Evolutionary conservation across 2,888 invertebrate species (phyloP), one percentile per base, ranked within the genome.

Genomic region (Eupeodes luniger): DNA sequence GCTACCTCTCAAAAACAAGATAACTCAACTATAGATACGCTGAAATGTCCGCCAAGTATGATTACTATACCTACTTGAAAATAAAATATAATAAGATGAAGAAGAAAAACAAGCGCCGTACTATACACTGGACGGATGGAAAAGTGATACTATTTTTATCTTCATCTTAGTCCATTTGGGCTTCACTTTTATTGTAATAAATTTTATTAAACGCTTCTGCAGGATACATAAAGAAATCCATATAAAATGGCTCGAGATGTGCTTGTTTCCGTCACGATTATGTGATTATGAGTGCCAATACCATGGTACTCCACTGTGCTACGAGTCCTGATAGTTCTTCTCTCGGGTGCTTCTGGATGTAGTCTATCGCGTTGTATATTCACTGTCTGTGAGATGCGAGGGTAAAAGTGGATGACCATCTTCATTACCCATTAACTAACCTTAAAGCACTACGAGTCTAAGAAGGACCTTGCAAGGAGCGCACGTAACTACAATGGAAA

Each of bases 191-290:
- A 81, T 85, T 81, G 77, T 85, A 78, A 88, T 88, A 85, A 88
- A 88, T 88, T 88, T 88, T 88, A 88, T 88, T 85, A 85, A 88
- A 88, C 85, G 88, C 88, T 85, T 88, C 85, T 85, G 85, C 85
- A 88, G 85, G 85, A 88, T 77, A 88, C 85, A 81, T 88, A 85
- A 88, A 81, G 74, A 66, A 78, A 85, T 81, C 74, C 85, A 88
- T 81, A 85, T 81, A 81, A 85, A 81, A 85, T 85, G 76, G 80
- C 80, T 83, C 59, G 80, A 81, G 87, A 74, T 83, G 81, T 62
- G 74, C 67, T 78, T 70, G 78, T 75, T 84, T 85, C 84, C 75
- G 77, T 85, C 81, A 88, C 88, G 88, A 88, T 88, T 88, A 85
- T 88, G 85, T 88, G 88, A 84, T 88, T 88, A 88, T 88, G 84